Evolutionary conservation across 2,888 invertebrate species (phyloP), one percentile per base, ranked within the genome.

Genomic region (Autographa gamma): DNA sequence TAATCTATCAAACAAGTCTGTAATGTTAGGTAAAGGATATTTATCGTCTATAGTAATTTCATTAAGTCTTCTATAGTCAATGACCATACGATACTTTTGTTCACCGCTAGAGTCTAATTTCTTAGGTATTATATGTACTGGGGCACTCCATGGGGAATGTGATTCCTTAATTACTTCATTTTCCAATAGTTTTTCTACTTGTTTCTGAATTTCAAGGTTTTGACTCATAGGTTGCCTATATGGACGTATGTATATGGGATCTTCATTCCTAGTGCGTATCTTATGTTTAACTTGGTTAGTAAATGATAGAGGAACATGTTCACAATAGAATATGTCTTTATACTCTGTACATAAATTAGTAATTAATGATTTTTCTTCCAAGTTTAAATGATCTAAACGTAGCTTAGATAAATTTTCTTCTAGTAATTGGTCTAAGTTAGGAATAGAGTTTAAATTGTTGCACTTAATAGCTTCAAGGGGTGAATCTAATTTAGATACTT

Each of bases 1-100:
- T 38, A 38, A 9, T 38, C 34, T 38, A 38, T 38, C 34, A 38
- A 38, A 38, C 34, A 38, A 38, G 34, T 38, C 34, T 38, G 34
- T 38, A 38, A 38, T 38, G 9, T 38, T 38, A 38, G 34, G 34
- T 38, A 38, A 38, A 1, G 34, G 34, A 9, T 38, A 38, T 38
- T 38, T 38, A 38, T 38, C 34, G 9, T 38, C 34, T 38, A 38
- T 38, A 9, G 34, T 38, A 38, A 38, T 38, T 38, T 85, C 32
- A 0, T 83, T 84, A 64, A 87, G 84, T 0, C 83, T 83, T 82
- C 83, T 84, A 18, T 38, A 38, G 34, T 38, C 34, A 38, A 38
- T 38, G 5, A 38, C 34, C 34, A 38, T 38, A 38, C 34, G 34
- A 9, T 38, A 38, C 34, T 38, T 38, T 38, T 38, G 34, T 38